Conservation (phyloP, 2,113 vertebrate genomes). For the Boulengeromyrus knoepffleri region DNA sequence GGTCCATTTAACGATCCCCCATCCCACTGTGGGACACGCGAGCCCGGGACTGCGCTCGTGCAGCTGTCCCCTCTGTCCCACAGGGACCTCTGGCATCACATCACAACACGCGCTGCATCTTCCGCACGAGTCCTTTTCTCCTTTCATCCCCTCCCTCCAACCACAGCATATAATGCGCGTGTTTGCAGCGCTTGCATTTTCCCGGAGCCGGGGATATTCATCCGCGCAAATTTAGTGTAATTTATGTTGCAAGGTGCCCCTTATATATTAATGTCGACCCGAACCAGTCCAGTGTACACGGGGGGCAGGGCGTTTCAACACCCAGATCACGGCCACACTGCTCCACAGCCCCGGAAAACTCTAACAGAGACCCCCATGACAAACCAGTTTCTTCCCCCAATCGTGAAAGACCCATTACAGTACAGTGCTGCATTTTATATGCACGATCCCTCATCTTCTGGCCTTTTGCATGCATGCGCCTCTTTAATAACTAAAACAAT, state of each 20-base stretch:
- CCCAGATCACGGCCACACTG: not conserved
- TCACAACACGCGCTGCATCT: not conserved
- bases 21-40: not conserved
- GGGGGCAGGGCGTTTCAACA: not conserved
- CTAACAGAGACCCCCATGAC: not conserved
- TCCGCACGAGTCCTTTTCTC: not conserved
- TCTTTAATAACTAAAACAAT: not conserved
- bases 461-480: not conserved
- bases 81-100: not conserved
- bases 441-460: not conserved
- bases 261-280: not conserved
- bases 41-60: not conserved
- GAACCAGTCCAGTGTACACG: not conserved
- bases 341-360: not conserved
- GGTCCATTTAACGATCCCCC: not conserved
- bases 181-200: not conserved
- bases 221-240: not conserved
- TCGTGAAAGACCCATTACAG: not conserved
- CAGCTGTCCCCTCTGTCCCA: not conserved
- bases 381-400: not conserved
- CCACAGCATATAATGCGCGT: not conserved
- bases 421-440: not conserved
- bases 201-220: not conserved
- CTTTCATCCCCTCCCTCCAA: not conserved
- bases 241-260: not conserved